Evolutionary conservation across 1,140 invertebrate species (phyloP), one percentile per base, ranked within the genome.

Genomic region (Caenorhabditis latens): DNA sequence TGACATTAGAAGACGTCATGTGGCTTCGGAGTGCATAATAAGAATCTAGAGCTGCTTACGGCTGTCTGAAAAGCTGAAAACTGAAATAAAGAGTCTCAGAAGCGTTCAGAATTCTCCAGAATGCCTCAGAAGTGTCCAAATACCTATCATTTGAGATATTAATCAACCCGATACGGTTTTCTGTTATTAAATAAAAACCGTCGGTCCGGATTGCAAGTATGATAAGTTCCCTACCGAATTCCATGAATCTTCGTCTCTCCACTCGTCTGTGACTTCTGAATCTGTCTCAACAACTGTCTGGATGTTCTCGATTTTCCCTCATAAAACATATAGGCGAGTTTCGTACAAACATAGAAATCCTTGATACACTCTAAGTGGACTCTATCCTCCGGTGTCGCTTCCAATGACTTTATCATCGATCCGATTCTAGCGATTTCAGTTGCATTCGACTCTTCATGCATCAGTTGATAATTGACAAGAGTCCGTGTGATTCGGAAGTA

Each of bases 401-500:
- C 71, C 46, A 71, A 9, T 46, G 6, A 40, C 46, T 71, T 71
- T 5, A 71, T 71, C 65, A 71, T 71, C 24, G 40, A 13, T 43
- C 65, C 65, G 24, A 71, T 71, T 19, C 19, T 71, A 3, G 7
- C 4, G 7, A 71, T 19, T 9, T 71, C 65, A 16, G 40, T 9
- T 8, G 3, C 46, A 6, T 46, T 42, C 9, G 71, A 46, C 9
- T 79, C 71, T 53, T 79, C 71, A 5, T 79, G 71, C 46, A 79
- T 79, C n/a, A 79, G 13, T 79, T 79, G 71, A 79, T 84, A 84
- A 16, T 40, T 84, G 6, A 86, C 86, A 4, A 86, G 32, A 24
- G 75, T 75, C 57, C 83, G 83, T n/a, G 86, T 19, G 24, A 86
- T 84, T 24, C 86, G 50, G n/a, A 86, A 86, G 19, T 86, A 86